These are phyloP conservation scores for Tachypleus tridentatus DNA, from an alignment of 1,140 invertebrate species.

Conservation along the genomic window DNA sequence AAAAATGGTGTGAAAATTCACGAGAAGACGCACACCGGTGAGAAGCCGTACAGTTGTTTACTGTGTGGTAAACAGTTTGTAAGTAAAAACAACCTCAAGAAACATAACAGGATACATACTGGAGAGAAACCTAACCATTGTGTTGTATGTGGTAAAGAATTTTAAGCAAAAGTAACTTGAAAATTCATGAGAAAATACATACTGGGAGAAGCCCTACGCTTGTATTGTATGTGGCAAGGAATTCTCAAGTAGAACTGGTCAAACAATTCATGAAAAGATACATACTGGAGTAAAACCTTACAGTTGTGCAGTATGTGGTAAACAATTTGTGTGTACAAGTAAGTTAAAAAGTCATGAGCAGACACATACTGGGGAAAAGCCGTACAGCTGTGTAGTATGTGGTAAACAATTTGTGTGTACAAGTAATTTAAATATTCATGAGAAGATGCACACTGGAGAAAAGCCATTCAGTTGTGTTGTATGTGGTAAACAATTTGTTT, in stretches of 20 bases:
- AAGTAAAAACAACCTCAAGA: slow-evolving; percentile 17
- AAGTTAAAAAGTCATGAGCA: slow-evolving; percentile 22
- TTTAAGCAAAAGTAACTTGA: neutral
- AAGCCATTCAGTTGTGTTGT: neutral
- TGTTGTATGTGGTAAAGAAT: slow-evolving; percentile 45
- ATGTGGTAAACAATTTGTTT: neutral
- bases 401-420: neutral
- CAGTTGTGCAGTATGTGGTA: neutral
- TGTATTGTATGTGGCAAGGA: neutral
- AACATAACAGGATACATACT: slow-evolving; percentile 23
- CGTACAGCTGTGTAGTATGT: slow-evolving; percentile 77
- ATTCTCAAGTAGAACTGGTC: neutral
- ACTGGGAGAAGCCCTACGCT: neutral
- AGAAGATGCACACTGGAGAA: neutral
- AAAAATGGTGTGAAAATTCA: neutral
- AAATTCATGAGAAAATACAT: neutral
- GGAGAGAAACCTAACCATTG: slow-evolving; percentile 76
- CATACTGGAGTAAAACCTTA: neutral
- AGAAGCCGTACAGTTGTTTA: neutral
- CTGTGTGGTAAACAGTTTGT: neutral
- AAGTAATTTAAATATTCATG: neutral
- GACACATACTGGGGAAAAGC: slow-evolving; percentile 48
- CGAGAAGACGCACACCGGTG: neutral
- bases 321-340: neutral
- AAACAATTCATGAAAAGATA: neutral